These are phyloP conservation scores for Hirtodrosophila alboralis DNA, from an alignment of 2,888 invertebrate genomes.

Conservation along the genomic window DNA sequence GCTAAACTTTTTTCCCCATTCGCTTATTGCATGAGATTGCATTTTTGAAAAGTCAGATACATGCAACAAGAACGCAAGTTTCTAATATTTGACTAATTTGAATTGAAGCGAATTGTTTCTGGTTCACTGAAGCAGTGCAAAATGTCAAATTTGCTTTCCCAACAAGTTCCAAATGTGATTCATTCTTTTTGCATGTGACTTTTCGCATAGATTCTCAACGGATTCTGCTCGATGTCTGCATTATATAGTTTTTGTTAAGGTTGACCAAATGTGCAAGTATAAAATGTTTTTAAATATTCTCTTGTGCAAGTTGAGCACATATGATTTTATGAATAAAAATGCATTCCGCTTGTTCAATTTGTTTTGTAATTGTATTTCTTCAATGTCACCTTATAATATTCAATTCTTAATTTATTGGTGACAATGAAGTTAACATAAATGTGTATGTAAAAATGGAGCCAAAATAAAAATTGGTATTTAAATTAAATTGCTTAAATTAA, in stretches of 20 bases:
- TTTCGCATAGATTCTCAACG: conserved; percentile 4
- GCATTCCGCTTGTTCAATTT: too few species aligned
- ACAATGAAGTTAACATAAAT: too few species aligned
- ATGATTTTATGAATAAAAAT: too few species aligned
- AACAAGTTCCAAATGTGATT: conserved; percentile 15
- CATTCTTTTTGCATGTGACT: neutral
- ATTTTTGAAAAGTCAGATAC: conserved; percentile 48
- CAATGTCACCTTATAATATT: too few species aligned
- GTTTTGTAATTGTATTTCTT: too few species aligned
- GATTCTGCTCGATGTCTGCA: too few species aligned
- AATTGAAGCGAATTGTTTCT: conserved; percentile 55
- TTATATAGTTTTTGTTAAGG: neutral
- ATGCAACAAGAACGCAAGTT: conserved; percentile 50
- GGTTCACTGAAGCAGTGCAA: conserved; percentile 42
- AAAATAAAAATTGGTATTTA: too few species aligned
- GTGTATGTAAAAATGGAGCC: too few species aligned
- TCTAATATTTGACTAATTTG: conserved; percentile 67
- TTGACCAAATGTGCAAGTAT: neutral
- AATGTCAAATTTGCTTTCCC: conserved; percentile 17
- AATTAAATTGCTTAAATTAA: too few species aligned
- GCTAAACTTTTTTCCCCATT: conserved; percentile 49
- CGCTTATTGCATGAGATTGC: conserved; percentile 59
- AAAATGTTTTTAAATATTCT: neutral
- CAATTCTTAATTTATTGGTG: too few species aligned
- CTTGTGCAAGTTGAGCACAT: too few species aligned